Conservation (phyloP, 2,113 vertebrate genomes). For the Verasper variegatus region DNA sequence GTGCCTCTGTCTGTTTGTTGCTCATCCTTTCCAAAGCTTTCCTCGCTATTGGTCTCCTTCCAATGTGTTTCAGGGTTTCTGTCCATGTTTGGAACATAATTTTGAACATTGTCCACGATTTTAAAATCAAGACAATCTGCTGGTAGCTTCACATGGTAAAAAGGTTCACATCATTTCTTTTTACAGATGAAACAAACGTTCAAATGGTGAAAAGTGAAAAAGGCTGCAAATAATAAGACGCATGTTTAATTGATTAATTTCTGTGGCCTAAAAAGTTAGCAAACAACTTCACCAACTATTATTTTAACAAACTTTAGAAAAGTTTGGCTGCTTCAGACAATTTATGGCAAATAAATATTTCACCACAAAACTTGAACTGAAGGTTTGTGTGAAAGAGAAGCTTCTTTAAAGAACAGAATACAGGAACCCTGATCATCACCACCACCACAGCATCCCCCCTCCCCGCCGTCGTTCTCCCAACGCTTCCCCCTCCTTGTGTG, state of each 20-base stretch:
- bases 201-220: too few species aligned
- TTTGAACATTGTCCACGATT: not conserved
- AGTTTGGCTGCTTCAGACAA: not conserved
- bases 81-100: not conserved
- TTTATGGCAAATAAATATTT: not conserved
- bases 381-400: not conserved
- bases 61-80: slow-evolving; percentile 64
- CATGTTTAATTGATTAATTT: not conserved
- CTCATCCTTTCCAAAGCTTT: slow-evolving; percentile 74
- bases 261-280: not conserved
- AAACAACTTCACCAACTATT: not conserved
- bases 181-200: not conserved
- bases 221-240: too few species aligned
- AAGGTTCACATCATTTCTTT: too few species aligned
- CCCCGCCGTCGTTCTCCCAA: slow-evolving; percentile 36
- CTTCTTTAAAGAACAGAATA: slow-evolving; percentile 6
- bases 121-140: too few species aligned
- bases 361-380: not conserved
- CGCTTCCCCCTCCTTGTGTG: slow-evolving; percentile 77
- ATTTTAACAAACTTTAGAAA: not conserved
- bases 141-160: too few species aligned
- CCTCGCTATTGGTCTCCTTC: slow-evolving; percentile 62
- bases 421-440: slow-evolving; percentile 67
- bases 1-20: slow-evolving; percentile 45
- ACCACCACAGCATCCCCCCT: slow-evolving; percentile 61